Percentiles rank a stretch among this genome's conserved stretches.
Conservation (phyloP, 2,113 vertebrate species). For the Nansenia antarctica region DNA sequence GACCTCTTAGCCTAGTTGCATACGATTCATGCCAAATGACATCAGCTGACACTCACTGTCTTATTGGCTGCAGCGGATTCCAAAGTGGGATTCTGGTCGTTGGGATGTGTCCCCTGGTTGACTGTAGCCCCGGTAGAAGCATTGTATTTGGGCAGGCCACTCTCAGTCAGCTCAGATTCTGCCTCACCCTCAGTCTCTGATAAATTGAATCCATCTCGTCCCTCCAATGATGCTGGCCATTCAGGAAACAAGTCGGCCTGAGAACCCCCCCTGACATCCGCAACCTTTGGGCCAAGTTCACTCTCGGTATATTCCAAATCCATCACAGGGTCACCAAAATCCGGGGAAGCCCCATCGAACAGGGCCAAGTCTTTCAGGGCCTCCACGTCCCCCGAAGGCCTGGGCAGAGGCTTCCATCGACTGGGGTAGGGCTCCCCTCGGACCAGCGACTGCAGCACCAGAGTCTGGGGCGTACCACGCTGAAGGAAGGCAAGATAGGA, state of each 20-base stretch:
- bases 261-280: conserved; percentile 43
- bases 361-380: conserved; percentile 78
- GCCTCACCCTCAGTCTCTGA: conserved; percentile 57
- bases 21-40: background rate
- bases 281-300: conserved; percentile 66
- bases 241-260: conserved; percentile 41
- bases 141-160: conserved; percentile 15
- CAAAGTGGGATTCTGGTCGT: conserved; percentile 7
- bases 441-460: conserved; percentile 70
- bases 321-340: conserved; percentile 55
- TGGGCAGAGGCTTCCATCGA: conserved; percentile 59
- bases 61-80: conserved; percentile 4
- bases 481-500: conserved; percentile 83
- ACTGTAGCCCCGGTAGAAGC: conserved; percentile 1
- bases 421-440: conserved; percentile 69
- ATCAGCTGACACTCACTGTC: conserved; percentile 35
- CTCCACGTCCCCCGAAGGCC: conserved; percentile 64
- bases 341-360: conserved; percentile 61
- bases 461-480: conserved; percentile 69
- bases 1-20: no score
- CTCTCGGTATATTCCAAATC: conserved; percentile 73
- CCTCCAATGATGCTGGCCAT: conserved; percentile 54
- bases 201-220: conserved; percentile 64
- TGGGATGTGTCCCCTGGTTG: conserved; percentile 11
- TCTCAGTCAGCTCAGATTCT: conserved; percentile 23